phyloP scores from a whole-genome alignment of 1,140 invertebrate genomes.

The Halesus radiatus region DNA sequence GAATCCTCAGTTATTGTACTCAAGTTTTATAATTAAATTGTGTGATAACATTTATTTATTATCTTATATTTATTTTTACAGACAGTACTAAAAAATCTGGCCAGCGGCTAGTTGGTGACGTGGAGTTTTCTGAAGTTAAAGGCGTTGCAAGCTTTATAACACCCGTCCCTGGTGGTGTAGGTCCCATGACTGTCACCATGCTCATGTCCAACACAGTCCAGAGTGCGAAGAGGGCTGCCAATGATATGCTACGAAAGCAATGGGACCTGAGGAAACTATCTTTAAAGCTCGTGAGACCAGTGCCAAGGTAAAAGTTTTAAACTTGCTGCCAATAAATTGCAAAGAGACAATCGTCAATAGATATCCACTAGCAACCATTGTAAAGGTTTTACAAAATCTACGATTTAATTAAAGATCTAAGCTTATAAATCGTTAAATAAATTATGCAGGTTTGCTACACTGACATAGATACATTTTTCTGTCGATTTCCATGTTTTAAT shows the following conservation, averaged over 20 bases:
- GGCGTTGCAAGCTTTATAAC: slow-evolving; percentile 91
- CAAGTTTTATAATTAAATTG: too few species aligned
- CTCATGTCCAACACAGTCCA: slow-evolving; percentile 95
- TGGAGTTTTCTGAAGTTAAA: slow-evolving; percentile 86
- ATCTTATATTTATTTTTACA: slow-evolving; percentile 62
- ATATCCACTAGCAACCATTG: too few species aligned
- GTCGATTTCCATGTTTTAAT: too few species aligned
- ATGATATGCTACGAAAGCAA: slow-evolving; percentile 68
- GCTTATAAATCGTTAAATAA: too few species aligned
- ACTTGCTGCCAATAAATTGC: too few species aligned
- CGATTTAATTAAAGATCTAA: too few species aligned
- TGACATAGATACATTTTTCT: too few species aligned
- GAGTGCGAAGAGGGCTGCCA: slow-evolving; percentile 79
- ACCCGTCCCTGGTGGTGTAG: slow-evolving; percentile 98
- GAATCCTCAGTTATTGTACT: too few species aligned
- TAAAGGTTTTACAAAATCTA: too few species aligned
- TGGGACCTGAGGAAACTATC: slow-evolving; percentile 79
- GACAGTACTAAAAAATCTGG: slow-evolving; percentile 89
- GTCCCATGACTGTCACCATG: slow-evolving; percentile 99
- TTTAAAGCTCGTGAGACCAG: slow-evolving; percentile 74
- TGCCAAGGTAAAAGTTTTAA: slow-evolving; percentile 83
- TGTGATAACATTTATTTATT: too few species aligned
- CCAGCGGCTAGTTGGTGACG: slow-evolving; percentile 94
- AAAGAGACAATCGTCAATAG: too few species aligned
- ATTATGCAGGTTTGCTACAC: too few species aligned